Evolutionary conservation across 2,888 invertebrate species (phyloP), one percentile per base, ranked within the genome.

Genomic region (Machimus rusticus): DNA sequence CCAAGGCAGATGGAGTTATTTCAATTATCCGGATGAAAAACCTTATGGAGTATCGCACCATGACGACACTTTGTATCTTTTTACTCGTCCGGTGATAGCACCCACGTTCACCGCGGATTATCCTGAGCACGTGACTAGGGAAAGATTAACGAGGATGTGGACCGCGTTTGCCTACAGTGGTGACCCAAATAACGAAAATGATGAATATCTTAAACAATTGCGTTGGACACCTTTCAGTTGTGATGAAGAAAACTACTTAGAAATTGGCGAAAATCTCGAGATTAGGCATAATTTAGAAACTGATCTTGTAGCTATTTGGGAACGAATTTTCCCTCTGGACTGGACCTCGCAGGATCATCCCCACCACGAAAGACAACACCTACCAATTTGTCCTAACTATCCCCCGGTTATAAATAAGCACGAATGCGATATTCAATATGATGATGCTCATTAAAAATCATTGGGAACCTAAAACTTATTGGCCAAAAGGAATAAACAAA

Each of bases 1-100:
- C 90, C 93, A 94, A 90, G 95, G 95, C 2, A 92, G 94, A 88
- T 94, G 93, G 89, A 95, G 95, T 90, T 93, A 94, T 89, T 93
- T 93, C 57, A 93, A 94, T 88, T 94, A 94, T 89, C 94, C 94
- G 0, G 93, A 92, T 79, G 94, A 94, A 28, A 93, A 92, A 86
- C 94, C 94, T 9, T 92, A 92, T 66, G 94, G 95, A 51, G 92
- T 93, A 2, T 92, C 92, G 0, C 94, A 94, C 89, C 93, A 93
- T 74, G 94, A 94, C 87, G 94, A 94, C 89, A 90, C 94, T 1
- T 91, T 93, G 90, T 94, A 94, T 89, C 88, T 94, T 5, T 94
- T 94, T 89, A 91, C 91, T 88, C 91, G 91, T 86, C 92, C 92
- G 2, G 92, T 91, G 77, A 91, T 93, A 74, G 91, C 91, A 19